A percentile compares a stretch with the other conserved stretches of the same genome.
phyloP scores from a whole-genome alignment of 1,140 invertebrate species.

The Anthonomus grandis region DNA sequence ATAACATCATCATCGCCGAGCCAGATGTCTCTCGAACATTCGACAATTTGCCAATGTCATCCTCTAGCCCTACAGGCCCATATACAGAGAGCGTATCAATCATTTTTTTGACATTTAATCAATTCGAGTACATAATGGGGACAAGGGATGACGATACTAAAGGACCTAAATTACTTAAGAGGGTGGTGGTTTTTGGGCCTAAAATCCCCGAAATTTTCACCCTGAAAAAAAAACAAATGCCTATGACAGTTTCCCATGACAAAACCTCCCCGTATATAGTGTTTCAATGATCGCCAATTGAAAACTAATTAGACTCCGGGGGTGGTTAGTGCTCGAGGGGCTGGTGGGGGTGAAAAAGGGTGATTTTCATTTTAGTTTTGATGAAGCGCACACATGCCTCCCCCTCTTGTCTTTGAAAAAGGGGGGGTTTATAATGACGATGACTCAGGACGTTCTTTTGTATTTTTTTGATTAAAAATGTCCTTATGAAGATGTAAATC shows the following conservation, averaged over 20 bases:
- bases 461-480: constrained; percentile 17
- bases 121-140: constrained; percentile 23
- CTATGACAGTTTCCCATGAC: no score
- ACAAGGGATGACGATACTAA: constrained; percentile 22
- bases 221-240: no score
- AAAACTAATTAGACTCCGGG: constrained; percentile 18
- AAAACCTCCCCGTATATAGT: no score
- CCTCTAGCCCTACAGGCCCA: constrained; percentile 17
- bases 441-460: constrained; percentile 18
- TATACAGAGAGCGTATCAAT: constrained; percentile 26
- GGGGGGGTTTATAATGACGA: constrained; percentile 19
- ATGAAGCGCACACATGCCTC: constrained; percentile 14
- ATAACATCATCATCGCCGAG: constrained; percentile 6
- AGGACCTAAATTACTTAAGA: constrained; percentile 21
- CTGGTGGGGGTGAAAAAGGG: constrained; percentile 17
- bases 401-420: constrained; percentile 7
- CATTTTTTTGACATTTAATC: constrained; percentile 25
- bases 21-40: constrained; percentile 15
- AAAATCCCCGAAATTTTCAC: no score
- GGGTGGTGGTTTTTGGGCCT: no score
- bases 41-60: constrained; percentile 26
- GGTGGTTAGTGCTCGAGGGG: constrained; percentile 6
- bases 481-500: no score
- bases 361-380: constrained; percentile 23
- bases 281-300: constrained; percentile 20